A percentile compares a stretch with the other conserved stretches of the same genome.
Evolutionary conservation across 1,140 invertebrate species (phyloP).

Genomic region (Coenobita brevimanus): DNA sequence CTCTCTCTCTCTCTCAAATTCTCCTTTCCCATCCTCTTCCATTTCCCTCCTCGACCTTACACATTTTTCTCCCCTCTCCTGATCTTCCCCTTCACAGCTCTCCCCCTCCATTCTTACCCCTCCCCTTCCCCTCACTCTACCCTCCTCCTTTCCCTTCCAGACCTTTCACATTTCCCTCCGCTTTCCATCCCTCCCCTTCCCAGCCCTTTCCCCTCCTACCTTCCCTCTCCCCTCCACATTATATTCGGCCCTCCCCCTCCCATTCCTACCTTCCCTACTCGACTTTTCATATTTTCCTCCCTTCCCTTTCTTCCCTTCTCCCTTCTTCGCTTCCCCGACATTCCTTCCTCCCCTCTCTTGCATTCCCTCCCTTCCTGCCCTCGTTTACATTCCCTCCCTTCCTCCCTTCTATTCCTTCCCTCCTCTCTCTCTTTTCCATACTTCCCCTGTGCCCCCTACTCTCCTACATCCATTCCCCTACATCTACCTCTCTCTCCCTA

Average conservation of each 20-base stretch:
- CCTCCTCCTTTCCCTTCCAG: background rate
- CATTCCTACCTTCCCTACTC: background rate
- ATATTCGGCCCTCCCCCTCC: background rate
- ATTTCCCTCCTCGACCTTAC: background rate
- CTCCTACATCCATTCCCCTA: background rate
- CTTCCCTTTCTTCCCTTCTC: no score
- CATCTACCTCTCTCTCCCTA: background rate
- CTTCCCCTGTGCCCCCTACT: background rate
- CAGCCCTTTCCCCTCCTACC: background rate
- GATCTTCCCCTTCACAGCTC: background rate
- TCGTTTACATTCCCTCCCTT: background rate
- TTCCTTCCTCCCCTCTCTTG: background rate
- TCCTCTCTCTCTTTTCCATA: background rate
- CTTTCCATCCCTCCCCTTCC: background rate
- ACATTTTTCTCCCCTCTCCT: background rate
- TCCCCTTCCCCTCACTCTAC: background rate
- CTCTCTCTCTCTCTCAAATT: no score
- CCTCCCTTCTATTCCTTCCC: background rate
- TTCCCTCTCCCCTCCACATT: constrained; percentile 22
- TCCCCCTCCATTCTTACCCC: background rate
- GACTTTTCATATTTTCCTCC: no score
- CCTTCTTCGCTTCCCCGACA: background rate
- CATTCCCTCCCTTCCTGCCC: background rate
- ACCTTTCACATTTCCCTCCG: background rate
- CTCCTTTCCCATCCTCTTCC: background rate